These are phyloP conservation scores for Tragelaphus buxtoni DNA, from an alignment of 2,113 vertebrate genomes.

Conservation along the genomic window DNA sequence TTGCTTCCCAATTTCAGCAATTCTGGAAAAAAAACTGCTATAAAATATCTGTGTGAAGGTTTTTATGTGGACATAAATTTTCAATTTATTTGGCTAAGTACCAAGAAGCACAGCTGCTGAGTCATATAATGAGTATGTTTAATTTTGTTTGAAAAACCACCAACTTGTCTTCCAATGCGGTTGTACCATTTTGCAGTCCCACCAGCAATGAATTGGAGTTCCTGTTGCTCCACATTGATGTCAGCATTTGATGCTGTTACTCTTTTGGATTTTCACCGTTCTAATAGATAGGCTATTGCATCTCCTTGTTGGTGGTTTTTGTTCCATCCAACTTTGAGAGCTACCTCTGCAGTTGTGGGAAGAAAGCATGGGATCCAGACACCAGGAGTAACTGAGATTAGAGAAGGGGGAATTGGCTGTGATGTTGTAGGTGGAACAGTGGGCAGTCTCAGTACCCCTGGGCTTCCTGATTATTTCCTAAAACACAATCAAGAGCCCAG, in stretches of 20 bases:
- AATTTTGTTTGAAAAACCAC: neutral
- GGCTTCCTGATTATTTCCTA: neutral
- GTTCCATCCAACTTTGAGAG: neutral
- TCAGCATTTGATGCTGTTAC: neutral
- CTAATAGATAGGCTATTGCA: neutral
- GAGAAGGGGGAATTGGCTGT: neutral
- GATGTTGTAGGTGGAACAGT: neutral
- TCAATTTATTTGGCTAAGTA: neutral
- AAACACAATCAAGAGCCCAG: neutral
- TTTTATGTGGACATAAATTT: neutral
- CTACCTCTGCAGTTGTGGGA: neutral
- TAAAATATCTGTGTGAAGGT: neutral
- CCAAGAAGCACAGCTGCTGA: neutral
- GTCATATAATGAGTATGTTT: neutral
- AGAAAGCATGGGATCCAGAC: neutral
- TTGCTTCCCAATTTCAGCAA: neutral
- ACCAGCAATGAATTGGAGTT: neutral
- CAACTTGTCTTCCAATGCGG: neutral
- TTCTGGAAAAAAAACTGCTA: neutral
- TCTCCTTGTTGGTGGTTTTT: neutral
- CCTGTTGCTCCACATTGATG: neutral
- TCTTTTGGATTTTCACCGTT: neutral
- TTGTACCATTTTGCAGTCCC: neutral
- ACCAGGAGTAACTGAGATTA: neutral
- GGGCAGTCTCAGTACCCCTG: neutral